These are phyloP conservation scores for Trissolcus basalis DNA, from an alignment of 1,140 invertebrate genomes.

Conservation along the genomic window DNA sequence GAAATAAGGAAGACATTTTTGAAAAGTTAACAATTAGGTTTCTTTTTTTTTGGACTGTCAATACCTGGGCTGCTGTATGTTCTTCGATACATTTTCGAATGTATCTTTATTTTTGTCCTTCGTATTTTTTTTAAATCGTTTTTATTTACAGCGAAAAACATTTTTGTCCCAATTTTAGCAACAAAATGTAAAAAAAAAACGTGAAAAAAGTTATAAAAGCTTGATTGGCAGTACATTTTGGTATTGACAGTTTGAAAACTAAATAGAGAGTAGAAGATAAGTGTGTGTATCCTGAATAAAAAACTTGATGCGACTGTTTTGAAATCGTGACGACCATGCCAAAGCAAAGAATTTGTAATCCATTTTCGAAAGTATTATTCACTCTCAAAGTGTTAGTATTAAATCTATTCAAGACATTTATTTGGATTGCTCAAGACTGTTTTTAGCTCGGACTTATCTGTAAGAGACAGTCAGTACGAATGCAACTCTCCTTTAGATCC, in stretches of 20 bases:
- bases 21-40: too few relatives aligned
- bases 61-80: too few relatives aligned
- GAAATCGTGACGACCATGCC: background rate
- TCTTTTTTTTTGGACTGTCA: too few relatives aligned
- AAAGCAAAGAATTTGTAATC: constrained; percentile 4
- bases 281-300: background rate
- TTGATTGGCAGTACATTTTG: too few relatives aligned
- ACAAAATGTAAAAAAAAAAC: too few relatives aligned
- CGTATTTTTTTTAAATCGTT: too few relatives aligned
- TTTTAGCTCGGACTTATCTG: constrained; percentile 17
- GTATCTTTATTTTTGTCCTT: too few relatives aligned
- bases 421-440: constrained; percentile 51
- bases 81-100: too few relatives aligned
- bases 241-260: too few relatives aligned
- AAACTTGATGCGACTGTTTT: background rate
- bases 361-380: constrained; percentile 41
- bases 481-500: background rate
- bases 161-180: constrained; percentile 34
- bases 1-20: too few relatives aligned
- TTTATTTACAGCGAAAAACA: background rate
- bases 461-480: constrained; percentile 7
- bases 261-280: too few relatives aligned
- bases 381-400: constrained; percentile 37
- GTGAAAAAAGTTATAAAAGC: too few relatives aligned
- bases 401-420: constrained; percentile 25